Percentiles rank a stretch among this genome's conserved stretches.
Evolutionary conservation across 2,797 vertebrate genomes (phyloP).

Genomic region (Denticeps clupeoides): DNA sequence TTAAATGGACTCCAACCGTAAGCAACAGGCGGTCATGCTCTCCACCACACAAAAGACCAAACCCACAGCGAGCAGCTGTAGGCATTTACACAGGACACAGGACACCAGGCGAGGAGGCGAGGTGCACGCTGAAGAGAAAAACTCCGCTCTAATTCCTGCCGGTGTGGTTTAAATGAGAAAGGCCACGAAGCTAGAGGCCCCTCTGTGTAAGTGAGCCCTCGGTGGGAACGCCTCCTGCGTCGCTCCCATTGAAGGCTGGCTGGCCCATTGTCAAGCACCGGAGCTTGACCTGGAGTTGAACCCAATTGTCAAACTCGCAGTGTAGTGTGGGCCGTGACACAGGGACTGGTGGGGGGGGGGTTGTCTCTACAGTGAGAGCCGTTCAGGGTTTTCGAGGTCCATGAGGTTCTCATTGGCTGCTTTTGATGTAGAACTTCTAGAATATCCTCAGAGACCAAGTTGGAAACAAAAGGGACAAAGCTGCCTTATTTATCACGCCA

Average conservation of each 20-base stretch:
- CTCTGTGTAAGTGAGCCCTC: conserved; percentile 56
- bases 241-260: conserved; percentile 90
- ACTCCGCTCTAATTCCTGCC: conserved; percentile 49
- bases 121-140: no score
- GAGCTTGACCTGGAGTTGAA: conserved; percentile 98
- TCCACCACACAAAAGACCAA: no score
- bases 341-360: no score
- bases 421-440: no score
- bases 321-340: conserved; percentile 54
- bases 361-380: no score
- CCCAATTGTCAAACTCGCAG: conserved; percentile 90
- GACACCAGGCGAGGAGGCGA: no score
- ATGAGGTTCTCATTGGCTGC: neutral
- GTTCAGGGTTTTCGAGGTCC: no score
- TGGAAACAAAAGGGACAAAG: neutral
- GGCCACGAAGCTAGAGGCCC: conserved; percentile 60
- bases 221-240: conserved; percentile 64
- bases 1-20: no score
- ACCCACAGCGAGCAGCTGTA: no score
- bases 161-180: conserved; percentile 56
- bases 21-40: no score
- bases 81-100: no score
- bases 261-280: conserved; percentile 87
- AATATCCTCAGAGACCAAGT: neutral
- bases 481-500: neutral